These are phyloP conservation scores for Chromobotia macracanthus DNA, from an alignment of 2,797 vertebrate genomes.

Conservation along the genomic window DNA sequence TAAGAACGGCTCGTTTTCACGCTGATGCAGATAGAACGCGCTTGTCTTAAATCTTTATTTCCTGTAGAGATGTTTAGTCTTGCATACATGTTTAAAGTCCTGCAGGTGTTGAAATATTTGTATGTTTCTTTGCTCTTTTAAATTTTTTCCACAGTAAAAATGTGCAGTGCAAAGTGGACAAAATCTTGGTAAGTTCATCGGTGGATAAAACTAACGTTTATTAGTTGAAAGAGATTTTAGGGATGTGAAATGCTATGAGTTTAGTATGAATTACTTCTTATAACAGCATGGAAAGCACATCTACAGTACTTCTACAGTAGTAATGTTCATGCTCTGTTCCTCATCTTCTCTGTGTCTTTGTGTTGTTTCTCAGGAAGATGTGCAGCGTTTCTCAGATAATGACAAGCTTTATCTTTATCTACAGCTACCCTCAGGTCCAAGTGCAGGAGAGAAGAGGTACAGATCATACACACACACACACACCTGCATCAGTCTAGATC, in stretches of 20 bases:
- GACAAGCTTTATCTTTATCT: constrained; percentile 97
- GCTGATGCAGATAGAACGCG: background rate
- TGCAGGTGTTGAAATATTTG: no score
- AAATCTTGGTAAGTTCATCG: constrained; percentile 86
- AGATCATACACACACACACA: background rate
- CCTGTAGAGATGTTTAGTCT: background rate
- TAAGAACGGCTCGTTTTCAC: constrained; percentile 69
- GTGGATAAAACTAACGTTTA: background rate
- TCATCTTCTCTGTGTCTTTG: background rate
- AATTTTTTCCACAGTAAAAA: constrained; percentile 80
- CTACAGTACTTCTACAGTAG: no score
- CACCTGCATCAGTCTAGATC: no score
- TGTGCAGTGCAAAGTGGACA: constrained; percentile 91
- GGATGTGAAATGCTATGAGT: no score
- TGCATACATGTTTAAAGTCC: no score
- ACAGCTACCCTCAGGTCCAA: constrained; percentile 90
- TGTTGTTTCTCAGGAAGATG: constrained; percentile 82
- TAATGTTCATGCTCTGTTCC: no score
- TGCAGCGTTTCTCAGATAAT: constrained; percentile 90
- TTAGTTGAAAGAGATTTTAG: background rate
- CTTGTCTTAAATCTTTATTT: background rate
- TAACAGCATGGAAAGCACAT: no score
- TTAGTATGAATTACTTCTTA: no score
- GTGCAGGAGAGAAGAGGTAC: constrained; percentile 87
- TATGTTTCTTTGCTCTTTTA: no score